Evolutionary conservation across 2,113 vertebrate genomes (phyloP).

Genomic region (Ctenodactylus gundi): DNA sequence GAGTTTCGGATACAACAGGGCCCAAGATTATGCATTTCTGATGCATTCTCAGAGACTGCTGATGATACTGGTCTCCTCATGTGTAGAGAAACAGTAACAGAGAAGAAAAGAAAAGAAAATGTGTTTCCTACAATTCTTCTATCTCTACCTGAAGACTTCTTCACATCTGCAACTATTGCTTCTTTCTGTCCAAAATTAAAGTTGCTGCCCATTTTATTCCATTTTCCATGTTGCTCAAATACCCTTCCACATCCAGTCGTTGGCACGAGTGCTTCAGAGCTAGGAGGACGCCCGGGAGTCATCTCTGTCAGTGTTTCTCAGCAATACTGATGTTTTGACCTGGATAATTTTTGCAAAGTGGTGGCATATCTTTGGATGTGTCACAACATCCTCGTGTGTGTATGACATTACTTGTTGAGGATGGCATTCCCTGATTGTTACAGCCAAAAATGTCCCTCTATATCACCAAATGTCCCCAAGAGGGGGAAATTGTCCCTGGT

Average conservation of each 20-base stretch:
- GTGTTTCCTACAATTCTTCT: not conserved
- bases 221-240: not conserved
- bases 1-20: not conserved
- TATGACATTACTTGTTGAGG: not conserved
- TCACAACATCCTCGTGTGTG: not conserved
- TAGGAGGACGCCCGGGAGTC: not conserved
- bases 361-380: no score
- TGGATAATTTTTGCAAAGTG: not conserved
- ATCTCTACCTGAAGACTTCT: not conserved
- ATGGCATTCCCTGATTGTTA: not conserved
- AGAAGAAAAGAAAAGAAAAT: not conserved
- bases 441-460: not conserved
- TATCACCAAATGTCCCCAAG: not conserved
- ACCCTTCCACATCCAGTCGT: not conserved
- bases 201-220: not conserved
- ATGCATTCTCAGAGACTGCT: not conserved
- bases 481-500: not conserved
- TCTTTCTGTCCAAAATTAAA: not conserved
- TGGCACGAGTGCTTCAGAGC: not conserved
- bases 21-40: not conserved
- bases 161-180: not conserved
- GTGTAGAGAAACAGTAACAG: not conserved
- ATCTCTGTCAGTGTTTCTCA: not conserved
- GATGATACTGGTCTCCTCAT: not conserved
- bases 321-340: not conserved